Evolutionary conservation across 2,888 invertebrate genomes (phyloP).

Genomic region (Drosophila atripex): DNA sequence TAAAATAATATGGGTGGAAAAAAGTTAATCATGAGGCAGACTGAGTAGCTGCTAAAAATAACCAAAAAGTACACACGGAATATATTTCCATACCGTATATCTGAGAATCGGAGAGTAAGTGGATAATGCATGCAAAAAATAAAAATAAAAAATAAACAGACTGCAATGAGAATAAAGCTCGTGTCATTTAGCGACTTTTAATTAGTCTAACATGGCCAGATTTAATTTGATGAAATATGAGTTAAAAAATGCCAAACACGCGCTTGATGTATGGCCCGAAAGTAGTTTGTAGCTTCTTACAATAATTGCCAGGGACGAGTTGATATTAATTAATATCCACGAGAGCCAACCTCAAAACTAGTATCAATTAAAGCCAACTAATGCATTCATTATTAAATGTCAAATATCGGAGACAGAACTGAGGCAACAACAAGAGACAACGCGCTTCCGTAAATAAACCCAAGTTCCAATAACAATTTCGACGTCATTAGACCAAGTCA

Average conservation of each 20-base stretch:
- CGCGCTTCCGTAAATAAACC: conserved; percentile 56
- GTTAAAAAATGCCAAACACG: not conserved
- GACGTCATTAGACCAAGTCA: conserved; percentile 35
- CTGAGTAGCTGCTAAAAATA: conserved; percentile 22
- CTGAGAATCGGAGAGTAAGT: conserved; percentile 11
- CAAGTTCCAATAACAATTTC: conserved; percentile 23
- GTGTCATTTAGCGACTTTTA: conserved; percentile 41
- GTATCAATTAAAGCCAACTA: conserved; percentile 36
- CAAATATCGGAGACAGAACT: conserved; percentile 34
- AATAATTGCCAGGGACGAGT: conserved; percentile 4
- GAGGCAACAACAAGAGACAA: conserved; percentile 21
- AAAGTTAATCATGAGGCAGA: conserved; percentile 31
- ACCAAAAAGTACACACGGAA: not conserved
- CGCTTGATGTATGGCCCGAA: not conserved
- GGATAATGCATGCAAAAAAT: conserved; percentile 39
- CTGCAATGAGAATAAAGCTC: conserved; percentile 21
- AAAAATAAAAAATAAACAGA: not conserved
- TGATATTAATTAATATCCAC: not conserved
- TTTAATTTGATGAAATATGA: conserved; percentile 26
- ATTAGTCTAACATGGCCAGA: conserved; percentile 28
- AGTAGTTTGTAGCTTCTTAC: not conserved
- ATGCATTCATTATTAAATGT: conserved; percentile 49
- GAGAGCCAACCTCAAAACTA: not conserved
- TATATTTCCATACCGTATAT: not conserved
- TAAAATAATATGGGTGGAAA: conserved; percentile 12